Percentiles rank a stretch among this genome's conserved stretches.
phyloP scores from a whole-genome alignment of 2,797 vertebrate species.

The Lepilemur ruficaudatus region DNA sequence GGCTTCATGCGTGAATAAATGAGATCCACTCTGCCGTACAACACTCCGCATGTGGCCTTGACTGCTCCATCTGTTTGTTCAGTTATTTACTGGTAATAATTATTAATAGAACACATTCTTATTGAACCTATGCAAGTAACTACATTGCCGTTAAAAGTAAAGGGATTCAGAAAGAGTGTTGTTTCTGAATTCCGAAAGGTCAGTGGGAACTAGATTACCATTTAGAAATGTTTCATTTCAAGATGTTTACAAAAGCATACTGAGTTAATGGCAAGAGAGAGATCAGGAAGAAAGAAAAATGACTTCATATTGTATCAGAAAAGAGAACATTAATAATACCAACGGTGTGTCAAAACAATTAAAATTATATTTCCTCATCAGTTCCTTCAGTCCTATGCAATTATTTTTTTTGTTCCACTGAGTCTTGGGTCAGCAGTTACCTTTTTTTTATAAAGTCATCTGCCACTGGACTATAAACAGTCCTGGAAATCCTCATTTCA shows the following conservation, averaged over 20 bases:
- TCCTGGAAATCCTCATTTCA: not conserved
- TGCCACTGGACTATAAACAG: not conserved
- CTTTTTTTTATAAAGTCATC: not conserved
- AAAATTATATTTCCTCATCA: not conserved
- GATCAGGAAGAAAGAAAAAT: not conserved
- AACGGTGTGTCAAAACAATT: not conserved
- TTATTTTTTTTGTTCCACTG: not conserved
- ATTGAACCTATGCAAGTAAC: not conserved
- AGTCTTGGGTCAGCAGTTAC: not conserved
- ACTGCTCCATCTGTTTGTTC: not conserved
- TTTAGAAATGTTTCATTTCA: not conserved
- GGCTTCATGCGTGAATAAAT: not conserved
- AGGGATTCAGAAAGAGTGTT: not conserved
- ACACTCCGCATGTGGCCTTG: not conserved
- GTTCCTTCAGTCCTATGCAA: not conserved
- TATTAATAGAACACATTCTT: not conserved
- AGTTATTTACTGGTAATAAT: not conserved
- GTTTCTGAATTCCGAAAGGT: not conserved
- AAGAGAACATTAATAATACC: not conserved
- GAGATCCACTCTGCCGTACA: not conserved
- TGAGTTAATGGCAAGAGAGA: not conserved
- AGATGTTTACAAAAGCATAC: not conserved
- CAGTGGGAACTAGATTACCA: not conserved
- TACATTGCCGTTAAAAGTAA: not conserved
- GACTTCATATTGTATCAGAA: not conserved